These are phyloP conservation scores for Drosophila setosimentum DNA, from an alignment of 2,888 invertebrate species.

Conservation along the genomic window DNA sequence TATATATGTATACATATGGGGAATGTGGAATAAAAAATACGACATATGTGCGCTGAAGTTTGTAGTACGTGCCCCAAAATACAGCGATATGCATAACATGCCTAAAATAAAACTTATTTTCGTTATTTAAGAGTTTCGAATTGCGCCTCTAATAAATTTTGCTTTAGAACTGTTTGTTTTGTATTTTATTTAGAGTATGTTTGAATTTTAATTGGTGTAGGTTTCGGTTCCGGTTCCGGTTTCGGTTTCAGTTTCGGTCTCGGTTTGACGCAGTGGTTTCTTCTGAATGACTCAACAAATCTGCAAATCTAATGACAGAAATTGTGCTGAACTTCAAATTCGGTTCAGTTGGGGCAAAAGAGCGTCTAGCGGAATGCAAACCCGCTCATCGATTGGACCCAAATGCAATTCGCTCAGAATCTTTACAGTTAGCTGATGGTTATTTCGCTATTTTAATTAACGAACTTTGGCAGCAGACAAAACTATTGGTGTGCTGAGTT, in stretches of 20 bases:
- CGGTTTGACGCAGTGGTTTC: too few relatives aligned
- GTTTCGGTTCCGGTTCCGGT: not conserved
- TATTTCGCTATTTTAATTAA: conserved; percentile 37
- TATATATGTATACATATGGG: not conserved
- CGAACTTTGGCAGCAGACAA: not conserved
- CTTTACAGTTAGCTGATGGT: not conserved
- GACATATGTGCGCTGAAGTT: not conserved
- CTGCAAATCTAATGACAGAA: not conserved
- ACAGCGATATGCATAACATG: not conserved
- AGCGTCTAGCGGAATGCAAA: not conserved
- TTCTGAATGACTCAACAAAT: not conserved
- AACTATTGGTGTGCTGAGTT: not conserved
- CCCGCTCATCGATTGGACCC: not conserved
- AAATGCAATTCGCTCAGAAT: not conserved
- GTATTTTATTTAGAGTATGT: not conserved
- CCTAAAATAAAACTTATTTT: not conserved
- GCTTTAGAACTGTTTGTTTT: not conserved
- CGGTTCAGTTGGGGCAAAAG: not conserved
- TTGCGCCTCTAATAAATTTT: not conserved
- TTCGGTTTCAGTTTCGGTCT: not conserved
- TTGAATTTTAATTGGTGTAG: not conserved
- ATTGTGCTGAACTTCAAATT: not conserved
- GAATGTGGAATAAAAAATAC: conserved; percentile 1
- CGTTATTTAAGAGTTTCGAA: not conserved
- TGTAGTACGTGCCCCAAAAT: not conserved